Evolutionary conservation across 2,888 invertebrate species (phyloP).

Genomic region (Phyllotreta striolata): DNA sequence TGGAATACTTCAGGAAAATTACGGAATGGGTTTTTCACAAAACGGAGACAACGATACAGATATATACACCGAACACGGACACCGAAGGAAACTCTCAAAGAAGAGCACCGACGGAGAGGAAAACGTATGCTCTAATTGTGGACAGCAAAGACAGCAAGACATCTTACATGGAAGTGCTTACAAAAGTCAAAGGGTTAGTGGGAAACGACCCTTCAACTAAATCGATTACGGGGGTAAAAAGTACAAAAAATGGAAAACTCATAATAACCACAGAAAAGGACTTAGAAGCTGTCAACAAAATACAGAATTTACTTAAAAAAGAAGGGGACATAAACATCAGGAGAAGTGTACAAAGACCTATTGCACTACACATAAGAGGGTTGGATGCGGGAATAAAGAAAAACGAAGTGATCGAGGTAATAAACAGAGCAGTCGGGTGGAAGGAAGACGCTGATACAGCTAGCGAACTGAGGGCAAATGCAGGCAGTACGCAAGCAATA

Average conservation of each 20-base stretch:
- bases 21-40: too few relatives aligned
- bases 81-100: background rate
- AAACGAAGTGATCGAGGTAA: conserved; percentile 6
- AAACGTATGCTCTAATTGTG: conserved; percentile 11
- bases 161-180: conserved; percentile 11
- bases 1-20: background rate
- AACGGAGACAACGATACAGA: too few relatives aligned
- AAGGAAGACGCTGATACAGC: background rate
- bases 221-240: conserved; percentile 3
- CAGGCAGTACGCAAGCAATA: conserved; percentile 1
- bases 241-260: conserved; percentile 12
- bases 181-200: conserved; percentile 6
- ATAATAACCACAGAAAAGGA: conserved; percentile 7
- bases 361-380: conserved; percentile 12
- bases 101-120: conserved; percentile 5
- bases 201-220: background rate
- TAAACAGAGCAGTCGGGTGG: background rate
- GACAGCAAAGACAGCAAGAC: background rate
- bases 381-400: conserved; percentile 10
- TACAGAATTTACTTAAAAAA: background rate
- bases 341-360: background rate
- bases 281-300: background rate
- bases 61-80: too few relatives aligned
- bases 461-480: conserved; percentile 4
- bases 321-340: background rate